A percentile compares a stretch with the other conserved stretches of the same genome.
Evolutionary conservation across 2,113 vertebrate species (phyloP).

Genomic region (Mesocricetus auratus): DNA sequence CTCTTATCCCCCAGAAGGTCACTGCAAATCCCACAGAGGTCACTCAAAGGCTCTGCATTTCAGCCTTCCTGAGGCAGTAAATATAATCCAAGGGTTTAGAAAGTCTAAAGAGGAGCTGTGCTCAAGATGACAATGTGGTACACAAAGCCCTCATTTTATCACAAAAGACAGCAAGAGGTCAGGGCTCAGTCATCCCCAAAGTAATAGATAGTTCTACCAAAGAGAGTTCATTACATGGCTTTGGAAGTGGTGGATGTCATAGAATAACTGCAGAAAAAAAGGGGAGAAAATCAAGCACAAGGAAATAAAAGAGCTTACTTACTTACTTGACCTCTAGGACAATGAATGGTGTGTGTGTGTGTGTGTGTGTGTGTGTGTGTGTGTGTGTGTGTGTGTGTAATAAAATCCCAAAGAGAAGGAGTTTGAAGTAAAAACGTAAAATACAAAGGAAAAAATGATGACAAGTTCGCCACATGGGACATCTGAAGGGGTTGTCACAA

Average conservation of each 20-base stretch:
- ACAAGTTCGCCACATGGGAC: neutral
- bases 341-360: neutral
- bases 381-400: neutral
- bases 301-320: constrained; percentile 8
- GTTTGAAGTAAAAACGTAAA: neutral
- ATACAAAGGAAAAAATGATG: neutral
- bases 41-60: constrained; percentile 44
- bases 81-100: constrained; percentile 67
- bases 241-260: constrained; percentile 20
- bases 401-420: neutral
- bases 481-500: neutral
- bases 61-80: constrained; percentile 47
- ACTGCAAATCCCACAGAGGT: constrained; percentile 27
- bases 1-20: constrained; percentile 26
- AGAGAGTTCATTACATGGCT: neutral
- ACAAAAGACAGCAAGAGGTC: constrained; percentile 60
- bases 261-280: neutral
- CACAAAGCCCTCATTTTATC: constrained; percentile 51
- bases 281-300: neutral
- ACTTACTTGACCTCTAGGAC: neutral
- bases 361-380: neutral
- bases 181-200: neutral
- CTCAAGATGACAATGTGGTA: constrained; percentile 58
- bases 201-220: constrained; percentile 6
- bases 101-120: constrained; percentile 44